Conservation (phyloP, 2,888 invertebrate species). For the Hipparchia semele region DNA sequence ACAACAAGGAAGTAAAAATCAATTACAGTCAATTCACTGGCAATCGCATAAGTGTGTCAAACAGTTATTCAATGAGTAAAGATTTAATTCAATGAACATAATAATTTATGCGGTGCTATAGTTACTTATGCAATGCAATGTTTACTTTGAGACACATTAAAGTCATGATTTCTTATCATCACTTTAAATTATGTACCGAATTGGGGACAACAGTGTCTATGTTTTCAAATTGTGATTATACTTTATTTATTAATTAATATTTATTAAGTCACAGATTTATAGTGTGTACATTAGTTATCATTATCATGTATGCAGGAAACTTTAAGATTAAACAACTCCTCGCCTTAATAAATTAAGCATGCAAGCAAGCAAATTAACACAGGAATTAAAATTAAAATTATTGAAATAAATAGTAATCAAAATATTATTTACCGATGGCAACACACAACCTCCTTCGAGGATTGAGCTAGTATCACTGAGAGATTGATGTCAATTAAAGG, state of each 20-base stretch:
- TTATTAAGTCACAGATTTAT: neutral
- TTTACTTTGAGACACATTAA: neutral
- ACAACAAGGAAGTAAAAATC: conserved; percentile 3
- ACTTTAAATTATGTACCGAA: conserved; percentile 8
- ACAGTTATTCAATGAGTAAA: conserved; percentile 6
- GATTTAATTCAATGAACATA: conserved; percentile 10
- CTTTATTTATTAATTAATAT: neutral
- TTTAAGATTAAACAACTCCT: no score
- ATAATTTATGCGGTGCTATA: neutral
- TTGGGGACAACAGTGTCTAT: neutral
- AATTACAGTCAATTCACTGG: conserved; percentile 5
- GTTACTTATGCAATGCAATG: neutral
- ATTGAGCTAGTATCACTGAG: neutral
- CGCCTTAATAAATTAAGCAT: no score
- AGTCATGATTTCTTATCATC: conserved; percentile 10
- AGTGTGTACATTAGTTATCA: neutral
- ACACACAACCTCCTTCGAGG: neutral
- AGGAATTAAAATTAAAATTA: neutral
- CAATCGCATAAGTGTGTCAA: conserved; percentile 8
- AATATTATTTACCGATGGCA: neutral
- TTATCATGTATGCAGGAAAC: neutral
- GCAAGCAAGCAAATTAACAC: neutral
- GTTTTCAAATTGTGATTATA: conserved; percentile 11
- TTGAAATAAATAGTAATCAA: neutral
- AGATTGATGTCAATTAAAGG: neutral